Percentiles rank a stretch among this genome's conserved stretches.
Evolutionary conservation across 2,888 invertebrate genomes (phyloP).

Genomic region (Hoplodrina ambigua): DNA sequence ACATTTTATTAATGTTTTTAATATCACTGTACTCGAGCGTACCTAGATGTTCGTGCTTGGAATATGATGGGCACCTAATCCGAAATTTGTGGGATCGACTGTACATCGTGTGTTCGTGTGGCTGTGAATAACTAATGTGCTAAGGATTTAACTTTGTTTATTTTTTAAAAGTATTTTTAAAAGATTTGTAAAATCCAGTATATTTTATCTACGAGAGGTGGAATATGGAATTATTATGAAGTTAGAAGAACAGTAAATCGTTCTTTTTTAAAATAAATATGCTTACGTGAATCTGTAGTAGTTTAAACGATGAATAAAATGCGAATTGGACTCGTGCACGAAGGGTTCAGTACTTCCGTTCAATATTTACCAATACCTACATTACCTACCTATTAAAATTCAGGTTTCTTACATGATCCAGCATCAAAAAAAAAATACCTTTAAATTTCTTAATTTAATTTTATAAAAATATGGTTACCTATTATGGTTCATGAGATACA

Average conservation of each 20-base stretch:
- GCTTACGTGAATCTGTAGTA: no score
- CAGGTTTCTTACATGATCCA: no score
- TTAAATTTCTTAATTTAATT: no score
- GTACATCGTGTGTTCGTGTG: conserved; percentile 27
- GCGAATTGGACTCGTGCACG: no score
- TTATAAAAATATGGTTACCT: no score
- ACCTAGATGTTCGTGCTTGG: conserved; percentile 43
- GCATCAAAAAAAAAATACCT: no score
- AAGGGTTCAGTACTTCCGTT: no score
- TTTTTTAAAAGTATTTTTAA: conserved; percentile 6
- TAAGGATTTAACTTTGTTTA: conserved; percentile 1
- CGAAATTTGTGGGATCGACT: conserved; percentile 41
- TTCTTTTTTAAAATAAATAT: no score
- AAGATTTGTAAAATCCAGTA: not conserved
- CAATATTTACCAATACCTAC: no score
- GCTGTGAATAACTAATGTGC: conserved; percentile 30
- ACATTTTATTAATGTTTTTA: conserved; percentile 72
- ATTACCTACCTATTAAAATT: no score
- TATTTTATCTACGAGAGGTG: not conserved
- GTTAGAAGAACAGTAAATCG: no score
- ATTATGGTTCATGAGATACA: no score
- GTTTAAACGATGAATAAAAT: not conserved
- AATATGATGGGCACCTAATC: conserved; percentile 37
- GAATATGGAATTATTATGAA: not conserved
- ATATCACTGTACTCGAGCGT: conserved; percentile 62